Evolutionary conservation across 2,797 vertebrate species (phyloP).

Genomic region (Darevskia mixta): DNA sequence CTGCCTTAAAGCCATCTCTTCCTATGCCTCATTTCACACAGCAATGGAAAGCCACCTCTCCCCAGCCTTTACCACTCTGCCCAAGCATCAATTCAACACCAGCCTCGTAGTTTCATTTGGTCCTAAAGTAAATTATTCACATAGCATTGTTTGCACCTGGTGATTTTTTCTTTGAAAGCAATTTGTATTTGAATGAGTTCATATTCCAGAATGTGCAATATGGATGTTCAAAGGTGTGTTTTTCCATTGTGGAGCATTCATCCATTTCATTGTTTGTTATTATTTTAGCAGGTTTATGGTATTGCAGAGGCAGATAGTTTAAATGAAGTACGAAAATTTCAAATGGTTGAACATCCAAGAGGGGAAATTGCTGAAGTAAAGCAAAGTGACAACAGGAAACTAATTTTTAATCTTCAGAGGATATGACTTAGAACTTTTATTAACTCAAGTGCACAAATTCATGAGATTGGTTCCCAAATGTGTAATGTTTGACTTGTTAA

Average conservation of each 20-base stretch:
- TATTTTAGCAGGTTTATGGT: slow-evolving; percentile 18
- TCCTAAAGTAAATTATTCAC: slow-evolving; percentile 21
- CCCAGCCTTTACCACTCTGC: neutral
- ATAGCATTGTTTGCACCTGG: slow-evolving; percentile 20
- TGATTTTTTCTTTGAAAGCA: slow-evolving; percentile 28
- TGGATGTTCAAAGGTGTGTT: slow-evolving; percentile 19
- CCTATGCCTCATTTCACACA: neutral
- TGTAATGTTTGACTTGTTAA: neutral
- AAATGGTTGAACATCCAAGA: neutral
- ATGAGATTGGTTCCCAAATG: neutral
- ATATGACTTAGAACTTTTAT: neutral
- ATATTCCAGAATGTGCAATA: slow-evolving; percentile 14
- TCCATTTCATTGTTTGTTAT: slow-evolving; percentile 41
- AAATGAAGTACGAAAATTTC: slow-evolving; percentile 24
- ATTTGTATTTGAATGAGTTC: slow-evolving; percentile 21
- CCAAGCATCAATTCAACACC: neutral
- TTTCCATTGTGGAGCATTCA: slow-evolving; percentile 23
- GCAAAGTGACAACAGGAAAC: slow-evolving; percentile 29
- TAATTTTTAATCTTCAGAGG: slow-evolving; percentile 15
- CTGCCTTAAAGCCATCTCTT: neutral
- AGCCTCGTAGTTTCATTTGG: slow-evolving; percentile 2
- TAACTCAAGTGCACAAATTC: neutral
- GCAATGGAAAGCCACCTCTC: neutral
- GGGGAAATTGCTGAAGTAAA: slow-evolving; percentile 10
- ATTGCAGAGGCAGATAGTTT: slow-evolving; percentile 15